Evolutionary conservation across 2,888 invertebrate species (phyloP).

Genomic region (Ectropis crepuscularia): DNA sequence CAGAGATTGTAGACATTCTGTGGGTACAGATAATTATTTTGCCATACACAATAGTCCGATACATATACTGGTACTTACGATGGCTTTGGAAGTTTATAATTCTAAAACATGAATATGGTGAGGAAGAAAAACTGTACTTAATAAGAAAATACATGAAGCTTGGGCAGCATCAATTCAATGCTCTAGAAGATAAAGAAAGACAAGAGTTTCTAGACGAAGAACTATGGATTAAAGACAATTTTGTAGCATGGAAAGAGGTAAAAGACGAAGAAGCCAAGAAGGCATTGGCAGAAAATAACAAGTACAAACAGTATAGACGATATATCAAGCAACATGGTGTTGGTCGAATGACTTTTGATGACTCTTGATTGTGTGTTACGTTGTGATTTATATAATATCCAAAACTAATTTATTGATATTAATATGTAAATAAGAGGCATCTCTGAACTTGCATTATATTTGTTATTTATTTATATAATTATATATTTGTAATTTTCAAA

Average conservation of each 20-base stretch:
- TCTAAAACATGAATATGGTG: conserved; percentile 89
- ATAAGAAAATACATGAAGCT: conserved; percentile 91
- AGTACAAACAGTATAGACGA: conserved; percentile 94
- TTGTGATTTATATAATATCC: conserved; percentile 16
- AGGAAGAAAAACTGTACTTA: conserved; percentile 93
- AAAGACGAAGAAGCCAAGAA: conserved; percentile 94
- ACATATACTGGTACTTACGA: conserved; percentile 89
- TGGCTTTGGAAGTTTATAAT: conserved; percentile 94
- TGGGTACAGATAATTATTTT: conserved; percentile 93
- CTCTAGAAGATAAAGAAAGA: conserved; percentile 90
- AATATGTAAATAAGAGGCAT: conserved; percentile 28
- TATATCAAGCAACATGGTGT: conserved; percentile 96
- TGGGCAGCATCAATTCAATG: conserved; percentile 89
- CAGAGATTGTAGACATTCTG: conserved; percentile 90
- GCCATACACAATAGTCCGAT: conserved; percentile 90
- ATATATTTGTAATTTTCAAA: conserved; percentile 8
- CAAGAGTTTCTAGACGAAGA: conserved; percentile 90
- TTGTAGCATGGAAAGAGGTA: conserved; percentile 90
- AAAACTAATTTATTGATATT: conserved; percentile 33
- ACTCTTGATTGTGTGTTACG: conserved; percentile 79
- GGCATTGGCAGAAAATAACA: conserved; percentile 93
- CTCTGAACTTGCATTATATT: conserved; percentile 23
- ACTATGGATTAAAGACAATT: conserved; percentile 93
- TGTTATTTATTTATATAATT: conserved; percentile 13
- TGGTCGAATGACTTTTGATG: conserved; percentile 96